phyloP scores from a whole-genome alignment of 2,113 vertebrate genomes.

The Prionailurus bengalensis region DNA sequence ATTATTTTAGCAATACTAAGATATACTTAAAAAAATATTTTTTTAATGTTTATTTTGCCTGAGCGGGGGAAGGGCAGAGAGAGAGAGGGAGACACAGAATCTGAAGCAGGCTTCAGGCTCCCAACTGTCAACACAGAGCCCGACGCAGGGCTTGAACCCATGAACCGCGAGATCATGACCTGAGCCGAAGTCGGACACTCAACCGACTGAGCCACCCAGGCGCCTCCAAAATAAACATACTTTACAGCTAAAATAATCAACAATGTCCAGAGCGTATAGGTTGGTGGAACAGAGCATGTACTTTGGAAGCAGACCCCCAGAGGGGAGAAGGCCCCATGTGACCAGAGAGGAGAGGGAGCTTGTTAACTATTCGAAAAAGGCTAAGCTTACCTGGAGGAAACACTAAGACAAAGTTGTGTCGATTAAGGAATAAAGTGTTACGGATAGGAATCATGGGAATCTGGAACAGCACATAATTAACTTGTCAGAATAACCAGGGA shows the following conservation, averaged over 20 bases:
- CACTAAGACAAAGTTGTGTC: background rate
- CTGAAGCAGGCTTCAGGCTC: too few relatives aligned
- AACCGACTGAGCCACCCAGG: too few relatives aligned
- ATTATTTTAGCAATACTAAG: background rate
- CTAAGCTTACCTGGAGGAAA: fast-evolving
- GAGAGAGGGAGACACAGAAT: too few relatives aligned
- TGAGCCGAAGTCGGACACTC: too few relatives aligned
- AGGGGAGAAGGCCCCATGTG: background rate
- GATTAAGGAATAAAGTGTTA: background rate
- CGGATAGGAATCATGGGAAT: background rate
- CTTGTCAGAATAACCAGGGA: background rate
- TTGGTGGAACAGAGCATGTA: background rate
- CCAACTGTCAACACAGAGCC: too few relatives aligned
- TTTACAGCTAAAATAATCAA: background rate
- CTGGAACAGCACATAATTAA: too few relatives aligned
- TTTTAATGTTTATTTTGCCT: too few relatives aligned
- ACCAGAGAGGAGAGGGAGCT: background rate
- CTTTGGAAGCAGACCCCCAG: background rate
- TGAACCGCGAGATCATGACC: too few relatives aligned
- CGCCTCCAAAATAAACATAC: too few relatives aligned
- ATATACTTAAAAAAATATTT: background rate
- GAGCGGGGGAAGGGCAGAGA: too few relatives aligned
- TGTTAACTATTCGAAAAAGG: background rate
- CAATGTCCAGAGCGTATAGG: background rate
- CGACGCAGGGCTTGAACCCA: too few relatives aligned